These are phyloP conservation scores for Agrotis exclamationis DNA, from an alignment of 2,888 invertebrate species.

Conservation along the genomic window DNA sequence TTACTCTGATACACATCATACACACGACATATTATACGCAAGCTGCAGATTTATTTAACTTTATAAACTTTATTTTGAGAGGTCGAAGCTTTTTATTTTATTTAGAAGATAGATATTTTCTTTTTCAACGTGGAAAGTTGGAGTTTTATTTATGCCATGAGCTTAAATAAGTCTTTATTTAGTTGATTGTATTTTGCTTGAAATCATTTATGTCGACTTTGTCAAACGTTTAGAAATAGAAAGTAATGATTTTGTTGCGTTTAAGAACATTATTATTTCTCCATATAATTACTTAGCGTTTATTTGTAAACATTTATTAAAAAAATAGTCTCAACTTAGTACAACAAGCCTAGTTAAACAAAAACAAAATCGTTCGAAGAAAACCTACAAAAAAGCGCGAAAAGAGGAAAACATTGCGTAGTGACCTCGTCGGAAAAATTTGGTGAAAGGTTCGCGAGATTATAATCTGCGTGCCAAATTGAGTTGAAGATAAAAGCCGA, in stretches of 20 bases:
- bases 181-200: neutral
- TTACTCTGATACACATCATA: conserved; percentile 18
- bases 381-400: conserved; percentile 14
- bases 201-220: neutral
- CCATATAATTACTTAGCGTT: neutral
- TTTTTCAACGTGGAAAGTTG: neutral
- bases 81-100: conserved; percentile 1
- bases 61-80: conserved; percentile 5
- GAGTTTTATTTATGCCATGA: neutral
- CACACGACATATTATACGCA: conserved; percentile 1
- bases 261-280: neutral
- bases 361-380: conserved; percentile 1
- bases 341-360: conserved; percentile 3
- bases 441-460: conserved; percentile 48
- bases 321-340: neutral
- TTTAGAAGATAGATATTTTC: neutral
- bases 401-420: conserved; percentile 16
- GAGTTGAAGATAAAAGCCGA: conserved; percentile 48
- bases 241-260: neutral
- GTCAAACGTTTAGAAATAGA: neutral
- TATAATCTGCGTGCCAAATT: conserved; percentile 62
- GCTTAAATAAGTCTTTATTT: neutral
- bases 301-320: conserved; percentile 1
- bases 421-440: conserved; percentile 19
- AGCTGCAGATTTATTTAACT: conserved; percentile 13